phyloP scores from a whole-genome alignment of 2,888 invertebrate genomes.

The Strigamia maritima region DNA sequence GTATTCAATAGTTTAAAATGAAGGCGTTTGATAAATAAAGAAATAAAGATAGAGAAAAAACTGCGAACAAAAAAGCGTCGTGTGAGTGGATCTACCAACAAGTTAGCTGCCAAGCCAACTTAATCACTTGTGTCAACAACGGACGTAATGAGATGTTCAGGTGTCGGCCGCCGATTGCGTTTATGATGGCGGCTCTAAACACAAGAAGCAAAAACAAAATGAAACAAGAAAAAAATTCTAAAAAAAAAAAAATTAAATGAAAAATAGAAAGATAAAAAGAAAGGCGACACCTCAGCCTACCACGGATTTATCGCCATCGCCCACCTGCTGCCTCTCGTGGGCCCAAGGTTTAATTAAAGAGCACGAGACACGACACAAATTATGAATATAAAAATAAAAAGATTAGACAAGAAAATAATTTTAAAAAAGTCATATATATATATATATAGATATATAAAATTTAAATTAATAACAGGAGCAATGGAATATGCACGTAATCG shows the following conservation, averaged over 20 bases:
- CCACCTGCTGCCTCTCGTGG: slow-evolving; percentile 30
- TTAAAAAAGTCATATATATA: neutral
- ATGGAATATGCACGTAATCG: slow-evolving; percentile 8
- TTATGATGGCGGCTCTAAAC: neutral
- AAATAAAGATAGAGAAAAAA: neutral
- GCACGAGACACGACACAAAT: neutral
- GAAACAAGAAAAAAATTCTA: neutral
- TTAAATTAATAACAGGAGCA: neutral
- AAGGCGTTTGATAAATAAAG: slow-evolving; percentile 12
- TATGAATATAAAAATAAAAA: neutral
- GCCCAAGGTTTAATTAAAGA: slow-evolving; percentile 1
- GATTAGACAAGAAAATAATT: neutral
- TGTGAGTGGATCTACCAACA: slow-evolving; percentile 15
- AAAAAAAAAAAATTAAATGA: neutral
- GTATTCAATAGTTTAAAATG: neutral
- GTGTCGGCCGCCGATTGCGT: neutral
- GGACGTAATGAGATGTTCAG: slow-evolving; percentile 25
- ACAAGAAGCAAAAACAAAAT: neutral
- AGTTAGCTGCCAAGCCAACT: slow-evolving; percentile 23
- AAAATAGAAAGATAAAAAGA: slow-evolving; percentile 15
- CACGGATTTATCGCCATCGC: slow-evolving; percentile 20
- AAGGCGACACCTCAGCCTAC: slow-evolving; percentile 7
- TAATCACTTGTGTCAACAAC: slow-evolving; percentile 32
- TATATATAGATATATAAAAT: neutral
- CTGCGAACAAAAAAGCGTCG: neutral